A percentile compares a stretch with the other conserved stretches of the same genome.
These are phyloP conservation scores for Amphipyra berbera DNA, from an alignment of 2,888 invertebrate genomes.

Conservation along the genomic window DNA sequence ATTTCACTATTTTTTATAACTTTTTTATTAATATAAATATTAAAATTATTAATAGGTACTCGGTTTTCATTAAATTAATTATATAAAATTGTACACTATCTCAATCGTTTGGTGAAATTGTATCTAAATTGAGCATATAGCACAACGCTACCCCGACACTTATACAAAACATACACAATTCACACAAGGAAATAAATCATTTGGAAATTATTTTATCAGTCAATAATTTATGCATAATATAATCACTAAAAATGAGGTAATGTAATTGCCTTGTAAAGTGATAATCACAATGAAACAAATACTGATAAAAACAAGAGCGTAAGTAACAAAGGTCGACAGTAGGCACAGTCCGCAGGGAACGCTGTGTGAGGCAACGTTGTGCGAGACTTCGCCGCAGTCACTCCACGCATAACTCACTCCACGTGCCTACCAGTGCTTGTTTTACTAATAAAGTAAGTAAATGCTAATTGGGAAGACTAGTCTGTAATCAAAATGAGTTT, in stretches of 20 bases:
- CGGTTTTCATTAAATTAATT: constrained; percentile 88
- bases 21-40: constrained; percentile 89
- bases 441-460: constrained; percentile 16
- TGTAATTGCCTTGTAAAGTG: constrained; percentile 84
- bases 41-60: constrained; percentile 90
- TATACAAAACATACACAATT: constrained; percentile 79
- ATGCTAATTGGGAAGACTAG: constrained; percentile 46
- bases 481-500: constrained; percentile 23
- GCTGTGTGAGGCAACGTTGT: constrained; percentile 87
- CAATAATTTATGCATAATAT: constrained; percentile 86
- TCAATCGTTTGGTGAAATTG: constrained; percentile 89
- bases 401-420: constrained; percentile 55
- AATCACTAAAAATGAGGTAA: constrained; percentile 86
- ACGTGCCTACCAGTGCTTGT: neutral
- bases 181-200: constrained; percentile 87
- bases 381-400: constrained; percentile 72
- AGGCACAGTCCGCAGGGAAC: constrained; percentile 73
- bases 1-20: constrained; percentile 79
- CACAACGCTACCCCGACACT: constrained; percentile 89
- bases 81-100: constrained; percentile 88
- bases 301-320: constrained; percentile 84
- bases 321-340: constrained; percentile 60
- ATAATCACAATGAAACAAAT: constrained; percentile 86
- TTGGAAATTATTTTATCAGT: constrained; percentile 89
- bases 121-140: constrained; percentile 90